phyloP scores from a whole-genome alignment of 2,113 vertebrate genomes.

The Ammodytes marinus region DNA sequence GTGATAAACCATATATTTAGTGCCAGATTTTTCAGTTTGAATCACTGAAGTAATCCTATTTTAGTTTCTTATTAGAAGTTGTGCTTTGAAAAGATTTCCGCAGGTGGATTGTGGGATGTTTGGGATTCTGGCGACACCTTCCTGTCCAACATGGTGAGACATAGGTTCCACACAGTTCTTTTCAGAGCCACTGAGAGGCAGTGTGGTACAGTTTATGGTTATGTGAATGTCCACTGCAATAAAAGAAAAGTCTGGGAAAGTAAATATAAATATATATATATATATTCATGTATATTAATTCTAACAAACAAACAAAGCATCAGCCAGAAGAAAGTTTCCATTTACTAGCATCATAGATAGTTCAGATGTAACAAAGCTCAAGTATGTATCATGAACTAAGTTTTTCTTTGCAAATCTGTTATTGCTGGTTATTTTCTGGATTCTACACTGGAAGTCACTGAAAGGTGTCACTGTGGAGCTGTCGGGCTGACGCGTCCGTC shows the following conservation, averaged over 20 bases:
- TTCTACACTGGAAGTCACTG: background rate
- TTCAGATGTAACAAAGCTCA: background rate
- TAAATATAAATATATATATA: background rate
- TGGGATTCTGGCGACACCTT: conserved; percentile 47
- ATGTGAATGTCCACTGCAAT: background rate
- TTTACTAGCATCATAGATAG: background rate
- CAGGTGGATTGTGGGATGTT: background rate
- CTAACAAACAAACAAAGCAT: background rate
- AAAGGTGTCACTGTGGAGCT: background rate
- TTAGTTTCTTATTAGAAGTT: background rate
- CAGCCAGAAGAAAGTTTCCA: background rate
- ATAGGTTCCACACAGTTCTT: conserved; percentile 10
- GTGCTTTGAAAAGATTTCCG: background rate
- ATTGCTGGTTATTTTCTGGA: background rate
- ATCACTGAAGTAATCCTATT: background rate
- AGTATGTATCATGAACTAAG: background rate
- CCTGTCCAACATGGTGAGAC: background rate
- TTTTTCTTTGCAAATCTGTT: background rate
- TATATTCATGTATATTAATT: background rate
- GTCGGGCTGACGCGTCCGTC: background rate
- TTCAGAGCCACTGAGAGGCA: conserved; percentile 51
- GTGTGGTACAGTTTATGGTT: conserved; percentile 10
- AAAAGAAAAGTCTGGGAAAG: background rate
- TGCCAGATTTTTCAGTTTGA: background rate
- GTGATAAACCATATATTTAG: background rate